Evolutionary conservation across 2,797 vertebrate genomes (phyloP).

Genomic region (Macropus fuliginosus): DNA sequence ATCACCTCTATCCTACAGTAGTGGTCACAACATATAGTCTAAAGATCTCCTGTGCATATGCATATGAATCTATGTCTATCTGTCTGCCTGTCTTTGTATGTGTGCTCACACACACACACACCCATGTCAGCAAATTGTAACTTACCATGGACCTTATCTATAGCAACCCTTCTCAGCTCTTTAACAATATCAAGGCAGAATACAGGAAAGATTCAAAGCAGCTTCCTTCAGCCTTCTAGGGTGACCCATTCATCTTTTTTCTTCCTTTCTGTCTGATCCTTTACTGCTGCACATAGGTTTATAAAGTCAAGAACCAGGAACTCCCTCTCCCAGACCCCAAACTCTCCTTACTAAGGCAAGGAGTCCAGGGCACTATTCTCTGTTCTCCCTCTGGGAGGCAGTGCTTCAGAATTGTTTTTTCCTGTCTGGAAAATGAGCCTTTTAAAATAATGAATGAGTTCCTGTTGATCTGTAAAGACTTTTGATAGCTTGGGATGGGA

Average conservation of each 20-base stretch:
- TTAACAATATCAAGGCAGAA: not conserved
- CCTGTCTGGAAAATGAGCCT: constrained; percentile 76
- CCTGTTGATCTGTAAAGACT: constrained; percentile 55
- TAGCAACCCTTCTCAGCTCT: too few species aligned
- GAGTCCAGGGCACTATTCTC: constrained; percentile 43
- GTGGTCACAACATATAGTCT: not conserved
- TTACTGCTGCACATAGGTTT: not conserved
- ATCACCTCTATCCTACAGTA: not conserved
- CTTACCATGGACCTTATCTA: too few species aligned
- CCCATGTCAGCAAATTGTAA: not conserved
- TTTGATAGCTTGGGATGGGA: constrained; percentile 43
- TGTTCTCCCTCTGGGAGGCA: constrained; percentile 61
- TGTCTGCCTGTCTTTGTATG: not conserved
- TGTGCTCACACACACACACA: not conserved
- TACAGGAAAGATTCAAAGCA: not conserved
- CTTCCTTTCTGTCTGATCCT: not conserved
- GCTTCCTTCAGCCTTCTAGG: not conserved
- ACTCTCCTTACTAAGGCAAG: not conserved
- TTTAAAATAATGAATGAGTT: constrained; percentile 74
- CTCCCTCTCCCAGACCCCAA: not conserved
- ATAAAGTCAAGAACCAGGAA: not conserved
- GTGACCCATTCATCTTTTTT: not conserved
- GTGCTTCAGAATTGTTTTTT: constrained; percentile 70
- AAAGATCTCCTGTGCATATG: not conserved
- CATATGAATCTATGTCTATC: not conserved